Percentiles rank a stretch among this genome's conserved stretches.
These are phyloP conservation scores for Basileuterus tristriatus DNA, from an alignment of 2,797 vertebrate genomes.

Conservation along the genomic window DNA sequence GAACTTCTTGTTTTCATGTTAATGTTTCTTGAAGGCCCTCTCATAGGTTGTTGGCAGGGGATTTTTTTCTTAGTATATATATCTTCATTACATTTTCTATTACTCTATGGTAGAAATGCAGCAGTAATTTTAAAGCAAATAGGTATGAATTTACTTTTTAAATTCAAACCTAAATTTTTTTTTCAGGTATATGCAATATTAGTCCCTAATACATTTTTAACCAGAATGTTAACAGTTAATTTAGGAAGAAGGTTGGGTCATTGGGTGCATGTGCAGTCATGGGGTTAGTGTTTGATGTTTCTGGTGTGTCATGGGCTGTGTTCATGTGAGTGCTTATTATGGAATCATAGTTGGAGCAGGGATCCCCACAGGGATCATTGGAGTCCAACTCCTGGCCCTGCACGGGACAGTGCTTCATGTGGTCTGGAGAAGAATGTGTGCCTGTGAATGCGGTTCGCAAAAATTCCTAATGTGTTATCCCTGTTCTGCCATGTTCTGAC, in stretches of 20 bases:
- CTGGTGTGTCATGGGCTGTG: neutral
- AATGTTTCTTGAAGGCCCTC: neutral
- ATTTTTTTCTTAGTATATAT: neutral
- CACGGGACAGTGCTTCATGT: neutral
- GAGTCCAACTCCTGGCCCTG: neutral
- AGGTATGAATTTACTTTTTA: neutral
- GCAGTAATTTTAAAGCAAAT: neutral
- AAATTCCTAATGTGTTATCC: neutral
- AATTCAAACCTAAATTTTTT: neutral
- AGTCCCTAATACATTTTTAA: neutral
- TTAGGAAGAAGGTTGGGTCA: neutral
- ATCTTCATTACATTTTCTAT: neutral
- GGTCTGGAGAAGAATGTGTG: neutral
- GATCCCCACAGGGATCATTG: neutral
- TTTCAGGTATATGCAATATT: neutral
- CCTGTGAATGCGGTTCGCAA: neutral
- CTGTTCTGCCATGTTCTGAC: neutral
- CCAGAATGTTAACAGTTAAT: neutral
- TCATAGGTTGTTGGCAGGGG: neutral
- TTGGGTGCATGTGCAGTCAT: neutral
- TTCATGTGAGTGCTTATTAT: neutral
- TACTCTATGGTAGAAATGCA: fast-evolving
- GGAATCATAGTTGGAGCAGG: neutral
- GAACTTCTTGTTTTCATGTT: neutral
- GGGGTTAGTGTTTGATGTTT: neutral